Percentiles rank a stretch among this genome's conserved stretches.
Conservation (phyloP, 2,797 vertebrate genomes). For the Coccyzus lansbergi region DNA sequence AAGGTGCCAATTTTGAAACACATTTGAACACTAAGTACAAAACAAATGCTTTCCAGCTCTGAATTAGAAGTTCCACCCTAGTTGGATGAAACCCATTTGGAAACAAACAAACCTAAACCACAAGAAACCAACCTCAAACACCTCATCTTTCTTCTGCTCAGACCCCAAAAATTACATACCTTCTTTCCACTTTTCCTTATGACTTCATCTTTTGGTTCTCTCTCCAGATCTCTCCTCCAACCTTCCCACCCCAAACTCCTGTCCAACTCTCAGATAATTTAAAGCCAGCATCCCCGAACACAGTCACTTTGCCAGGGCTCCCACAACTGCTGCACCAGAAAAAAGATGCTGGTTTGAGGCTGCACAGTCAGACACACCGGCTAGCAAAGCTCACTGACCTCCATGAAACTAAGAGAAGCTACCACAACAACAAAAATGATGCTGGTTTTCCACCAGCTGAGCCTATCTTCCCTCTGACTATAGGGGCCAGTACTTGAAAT, state of each 20-base stretch:
- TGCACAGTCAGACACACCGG: background rate
- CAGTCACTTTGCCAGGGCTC: background rate
- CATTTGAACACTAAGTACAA: background rate
- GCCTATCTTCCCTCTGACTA: background rate
- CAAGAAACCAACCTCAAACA: background rate
- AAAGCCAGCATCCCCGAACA: background rate
- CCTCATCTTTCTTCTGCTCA: background rate
- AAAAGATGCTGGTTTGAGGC: background rate
- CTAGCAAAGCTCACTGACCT: background rate
- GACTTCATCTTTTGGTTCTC: background rate
- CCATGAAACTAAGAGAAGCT: background rate
- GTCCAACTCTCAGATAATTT: background rate
- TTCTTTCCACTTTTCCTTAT: background rate
- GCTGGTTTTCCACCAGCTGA: background rate
- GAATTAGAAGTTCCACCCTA: background rate
- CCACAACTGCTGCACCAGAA: background rate
- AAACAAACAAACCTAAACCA: background rate
- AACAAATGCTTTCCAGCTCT: background rate
- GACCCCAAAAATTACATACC: background rate
- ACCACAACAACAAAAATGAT: background rate
- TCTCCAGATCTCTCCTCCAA: background rate
- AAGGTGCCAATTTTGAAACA: slow-evolving; percentile 21
- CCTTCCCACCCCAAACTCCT: background rate
- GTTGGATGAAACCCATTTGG: background rate
- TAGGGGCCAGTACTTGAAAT: background rate